Evolutionary conservation across 2,113 vertebrate genomes (phyloP), one percentile per base, ranked within the genome.

Genomic region (Otis tarda): DNA sequence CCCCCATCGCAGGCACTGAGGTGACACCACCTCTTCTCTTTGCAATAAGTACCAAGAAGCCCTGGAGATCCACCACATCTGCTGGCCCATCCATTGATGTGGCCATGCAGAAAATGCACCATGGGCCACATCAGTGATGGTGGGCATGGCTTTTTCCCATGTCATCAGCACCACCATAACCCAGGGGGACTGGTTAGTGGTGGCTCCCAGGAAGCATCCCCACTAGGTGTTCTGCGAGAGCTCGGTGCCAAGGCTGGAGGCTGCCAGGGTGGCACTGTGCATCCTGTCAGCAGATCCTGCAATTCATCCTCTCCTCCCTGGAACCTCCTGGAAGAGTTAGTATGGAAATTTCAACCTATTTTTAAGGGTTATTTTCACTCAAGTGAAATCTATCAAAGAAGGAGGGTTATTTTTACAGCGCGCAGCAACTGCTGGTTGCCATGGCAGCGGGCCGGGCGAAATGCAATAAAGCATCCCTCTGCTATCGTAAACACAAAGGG

Each of bases 271-370:
- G 55, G 59, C 30, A 63, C 68, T 17, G 10, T 73, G 64, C 1
- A 31, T 83, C 88, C 94, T 68, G 4, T 92, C 87, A 93, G 71
- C 87, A 64, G 41, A 63, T 49, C 33, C 61, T 73, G 93, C 96
- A 94, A 96, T 95, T 95, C 94, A 95, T 97, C 93, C 84, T 93
- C 12, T 4, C 89, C 80, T 77, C 25, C 78, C 83, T 94, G 89
- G 95, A 98, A 96, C 96, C 96, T 97, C 93, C 95, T 93, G 85
- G 94, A 97, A 98, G 97, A 97, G 97, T 98, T 97, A 97, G 97
- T 98, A 98, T 98, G 98, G 98, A 98, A 98, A 98, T 98, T 98
- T 97, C 98, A 98, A 98, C 98, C 98, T 98, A 98, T 98, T 98
- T 98, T 98, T 98, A 98, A 98, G 98, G 98, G 98, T 98, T 98